Base-by-base conservation (phyloP, 2,888 invertebrate genomes). In the Azorinus chamasolen region DNA sequence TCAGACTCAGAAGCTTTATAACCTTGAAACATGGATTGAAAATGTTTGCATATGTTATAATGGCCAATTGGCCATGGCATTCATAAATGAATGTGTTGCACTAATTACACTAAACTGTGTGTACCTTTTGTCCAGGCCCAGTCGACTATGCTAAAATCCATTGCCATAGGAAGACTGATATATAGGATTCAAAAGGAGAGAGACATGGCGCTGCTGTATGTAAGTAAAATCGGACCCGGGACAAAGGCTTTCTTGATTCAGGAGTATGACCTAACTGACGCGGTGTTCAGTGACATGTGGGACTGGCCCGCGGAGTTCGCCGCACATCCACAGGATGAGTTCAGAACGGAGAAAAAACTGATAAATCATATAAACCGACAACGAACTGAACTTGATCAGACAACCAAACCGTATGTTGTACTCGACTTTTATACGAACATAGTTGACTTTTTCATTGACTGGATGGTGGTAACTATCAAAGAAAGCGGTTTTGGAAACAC, bases 151-250 rank as follows among this genome's bases (percentile, higher is more conserved):
- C 55, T 79, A 39, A 84, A 85, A 57, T 83, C 86, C 39, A 80
- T 87, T 14, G 82, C 79, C 50, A 69, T 89, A 1, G 89, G 90
- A 2, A 77, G 83, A 54, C 64, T 89, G 24, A 81, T 90, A 51
- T 85, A 88, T 72, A 69, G 77, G 8, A 79, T 89, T 10, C 89
- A 89, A 64, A 69, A 83, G 45, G 89, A 89, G 61, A 66, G 89
- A 14, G 89, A 89, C 72, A 85, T 87, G 85, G 80, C 83, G 39
- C 84, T 86, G 2, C 63, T 88, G 20, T 88, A 87, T 24, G 81
- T 87, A 12, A 85, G 86, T 32, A 81, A 72, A 32, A 75, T 87
- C 14, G 85, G 85, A 12, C 85, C 85, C 6, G 84, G 85, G 18
- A 86, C 87, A 10, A 87, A 86, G 59, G 69, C 83, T 2, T 87